These are phyloP conservation scores for Petrophora chlorosata DNA, from an alignment of 2,888 invertebrate genomes.

Conservation along the genomic window DNA sequence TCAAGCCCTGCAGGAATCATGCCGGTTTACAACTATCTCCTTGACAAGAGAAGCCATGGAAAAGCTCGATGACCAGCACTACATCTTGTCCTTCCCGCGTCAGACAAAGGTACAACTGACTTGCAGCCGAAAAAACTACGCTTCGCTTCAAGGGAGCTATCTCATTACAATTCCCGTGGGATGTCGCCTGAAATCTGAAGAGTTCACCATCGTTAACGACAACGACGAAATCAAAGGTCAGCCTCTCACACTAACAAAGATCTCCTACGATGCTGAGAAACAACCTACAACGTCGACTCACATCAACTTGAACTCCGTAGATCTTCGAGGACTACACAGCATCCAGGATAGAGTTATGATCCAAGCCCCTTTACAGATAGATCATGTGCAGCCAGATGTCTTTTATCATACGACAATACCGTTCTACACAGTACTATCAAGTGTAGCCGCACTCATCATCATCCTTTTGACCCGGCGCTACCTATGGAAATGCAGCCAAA, in stretches of 20 bases:
- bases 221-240: background rate
- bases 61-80: conserved; percentile 4
- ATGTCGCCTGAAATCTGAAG: background rate
- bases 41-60: background rate
- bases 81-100: background rate
- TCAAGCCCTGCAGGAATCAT: background rate
- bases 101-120: background rate
- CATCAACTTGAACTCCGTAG: background rate
- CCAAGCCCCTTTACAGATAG: background rate
- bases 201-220: background rate
- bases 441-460: conserved; percentile 1
- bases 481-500: background rate
- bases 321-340: background rate
- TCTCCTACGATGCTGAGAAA: background rate
- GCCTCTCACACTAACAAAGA: background rate
- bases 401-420: background rate
- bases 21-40: background rate
- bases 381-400: background rate
- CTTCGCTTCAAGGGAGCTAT: conserved; percentile 1
- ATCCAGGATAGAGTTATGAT: background rate
- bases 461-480: background rate
- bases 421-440: background rate
- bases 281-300: no score
- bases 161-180: conserved; percentile 2
- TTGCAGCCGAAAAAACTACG: background rate